Percentiles rank a stretch among this genome's conserved stretches.
These are phyloP conservation scores for Telmatochromis brichardi DNA, from an alignment of 2,113 vertebrate species.

Conservation along the genomic window DNA sequence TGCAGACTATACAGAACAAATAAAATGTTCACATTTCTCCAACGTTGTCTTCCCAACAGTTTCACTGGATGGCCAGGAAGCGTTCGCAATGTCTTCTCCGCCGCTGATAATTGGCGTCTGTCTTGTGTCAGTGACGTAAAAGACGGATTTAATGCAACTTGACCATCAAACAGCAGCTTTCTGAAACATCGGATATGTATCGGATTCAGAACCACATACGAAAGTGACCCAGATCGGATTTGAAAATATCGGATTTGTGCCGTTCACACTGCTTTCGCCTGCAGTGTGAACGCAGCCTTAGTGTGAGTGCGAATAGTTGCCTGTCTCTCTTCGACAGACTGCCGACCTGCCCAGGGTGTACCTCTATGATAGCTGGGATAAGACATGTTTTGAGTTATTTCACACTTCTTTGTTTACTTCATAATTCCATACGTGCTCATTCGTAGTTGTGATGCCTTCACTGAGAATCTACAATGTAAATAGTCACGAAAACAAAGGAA, in stretches of 20 bases:
- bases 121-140: too few relatives aligned
- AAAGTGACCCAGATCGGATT: too few relatives aligned
- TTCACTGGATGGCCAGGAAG: fast-evolving
- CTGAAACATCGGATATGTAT: fast-evolving
- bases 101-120: too few relatives aligned
- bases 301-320: not conserved
- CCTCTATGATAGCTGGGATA: not conserved
- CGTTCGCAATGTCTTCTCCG: fast-evolving
- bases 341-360: not conserved
- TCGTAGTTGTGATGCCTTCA: not conserved
- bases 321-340: not conserved
- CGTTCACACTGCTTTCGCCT: too few relatives aligned
- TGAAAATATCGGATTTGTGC: too few relatives aligned
- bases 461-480: not conserved
- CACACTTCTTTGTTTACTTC: not conserved
- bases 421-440: not conserved
- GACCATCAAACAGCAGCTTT: too few relatives aligned
- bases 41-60: fast-evolving
- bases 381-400: not conserved
- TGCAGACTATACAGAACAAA: too few relatives aligned
- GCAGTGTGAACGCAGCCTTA: too few relatives aligned
- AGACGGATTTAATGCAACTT: fast-evolving
- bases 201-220: fast-evolving
- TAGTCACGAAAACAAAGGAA: not conserved
- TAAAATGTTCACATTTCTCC: too few relatives aligned